Evolutionary conservation across 2,113 vertebrate species (phyloP).

Genomic region (Glaucidium brasilianum): DNA sequence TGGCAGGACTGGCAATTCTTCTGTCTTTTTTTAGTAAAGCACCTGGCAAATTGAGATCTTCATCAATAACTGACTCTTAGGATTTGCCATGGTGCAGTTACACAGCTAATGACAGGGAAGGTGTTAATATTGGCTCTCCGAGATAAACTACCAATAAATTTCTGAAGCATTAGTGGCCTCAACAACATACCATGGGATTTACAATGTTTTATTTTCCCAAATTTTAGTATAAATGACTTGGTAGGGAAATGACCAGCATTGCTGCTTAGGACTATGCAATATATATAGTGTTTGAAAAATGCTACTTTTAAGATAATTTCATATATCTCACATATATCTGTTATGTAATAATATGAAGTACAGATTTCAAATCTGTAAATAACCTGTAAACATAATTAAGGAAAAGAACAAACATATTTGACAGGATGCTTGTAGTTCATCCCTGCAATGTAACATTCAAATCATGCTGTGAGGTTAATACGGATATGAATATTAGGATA

Average conservation of each 20-base stretch:
- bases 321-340: neutral
- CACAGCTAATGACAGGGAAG: neutral
- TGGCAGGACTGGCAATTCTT: neutral
- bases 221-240: neutral
- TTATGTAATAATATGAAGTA: neutral
- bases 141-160: neutral
- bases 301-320: neutral
- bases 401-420: neutral
- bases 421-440: neutral
- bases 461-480: neutral
- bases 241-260: neutral
- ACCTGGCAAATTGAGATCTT: neutral
- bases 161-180: neutral
- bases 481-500: neutral
- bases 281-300: neutral
- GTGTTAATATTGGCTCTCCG: neutral
- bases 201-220: neutral
- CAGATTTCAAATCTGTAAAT: neutral
- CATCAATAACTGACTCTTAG: neutral
- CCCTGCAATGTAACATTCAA: neutral
- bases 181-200: neutral
- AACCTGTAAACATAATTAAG: neutral
- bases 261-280: neutral
- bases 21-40: neutral
- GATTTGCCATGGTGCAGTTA: neutral